Evolutionary conservation across 2,888 invertebrate genomes (phyloP).

Genomic region (Gasteruption jaculator): DNA sequence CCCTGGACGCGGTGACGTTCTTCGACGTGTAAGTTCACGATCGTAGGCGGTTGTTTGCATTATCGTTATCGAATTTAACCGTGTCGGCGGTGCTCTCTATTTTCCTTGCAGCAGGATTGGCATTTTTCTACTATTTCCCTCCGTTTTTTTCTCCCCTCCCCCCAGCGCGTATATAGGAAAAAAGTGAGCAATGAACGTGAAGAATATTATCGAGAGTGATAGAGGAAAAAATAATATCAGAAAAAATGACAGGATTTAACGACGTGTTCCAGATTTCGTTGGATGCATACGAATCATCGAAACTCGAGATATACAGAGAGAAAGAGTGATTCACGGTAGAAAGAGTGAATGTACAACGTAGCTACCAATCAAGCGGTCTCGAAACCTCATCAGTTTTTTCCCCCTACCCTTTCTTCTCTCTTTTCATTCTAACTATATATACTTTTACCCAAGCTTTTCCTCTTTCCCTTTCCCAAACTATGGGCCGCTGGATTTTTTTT

Average conservation of each 20-base stretch:
- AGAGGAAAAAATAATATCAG: too few species aligned
- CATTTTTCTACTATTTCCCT: too few species aligned
- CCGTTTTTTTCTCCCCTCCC: too few species aligned
- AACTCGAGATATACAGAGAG: conserved; percentile 31
- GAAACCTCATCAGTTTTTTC: conserved; percentile 50
- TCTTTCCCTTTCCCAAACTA: conserved; percentile 21
- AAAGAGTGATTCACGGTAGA: conserved; percentile 37
- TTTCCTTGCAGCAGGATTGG: too few species aligned
- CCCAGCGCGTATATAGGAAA: too few species aligned
- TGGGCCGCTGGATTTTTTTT: conserved; percentile 16
- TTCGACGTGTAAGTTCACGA: background rate
- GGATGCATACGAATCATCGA: conserved; percentile 15
- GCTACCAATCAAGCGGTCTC: conserved; percentile 50
- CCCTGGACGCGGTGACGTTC: background rate
- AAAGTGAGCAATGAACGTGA: too few species aligned
- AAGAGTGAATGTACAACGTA: conserved; percentile 44
- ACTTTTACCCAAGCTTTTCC: conserved; percentile 24
- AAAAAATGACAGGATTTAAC: conserved; percentile 28
- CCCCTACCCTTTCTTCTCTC: conserved; percentile 33
- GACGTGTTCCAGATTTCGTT: conserved; percentile 33
- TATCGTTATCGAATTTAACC: too few species aligned
- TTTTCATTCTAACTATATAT: too few species aligned
- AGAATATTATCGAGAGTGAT: too few species aligned
- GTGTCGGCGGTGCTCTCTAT: too few species aligned
- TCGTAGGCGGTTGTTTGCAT: background rate